Conservation (phyloP, 2,797 vertebrate species). For the Pristis pectinata region DNA sequence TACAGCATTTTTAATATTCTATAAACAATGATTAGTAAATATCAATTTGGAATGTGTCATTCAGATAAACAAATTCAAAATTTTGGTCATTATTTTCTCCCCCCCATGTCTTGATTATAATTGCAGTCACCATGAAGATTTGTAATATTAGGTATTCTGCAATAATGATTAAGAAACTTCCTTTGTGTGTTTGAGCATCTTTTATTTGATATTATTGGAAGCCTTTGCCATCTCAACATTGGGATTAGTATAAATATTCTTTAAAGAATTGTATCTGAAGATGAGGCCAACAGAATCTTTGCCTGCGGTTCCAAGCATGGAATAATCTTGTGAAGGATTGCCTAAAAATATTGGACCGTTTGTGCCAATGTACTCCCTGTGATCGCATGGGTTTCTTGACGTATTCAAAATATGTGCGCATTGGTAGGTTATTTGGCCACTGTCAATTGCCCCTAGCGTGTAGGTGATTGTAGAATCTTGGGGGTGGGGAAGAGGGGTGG, state of each 20-base stretch:
- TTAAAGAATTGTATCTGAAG: background rate
- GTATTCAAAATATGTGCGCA: too few species aligned
- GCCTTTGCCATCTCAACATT: background rate
- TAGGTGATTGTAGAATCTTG: too few species aligned
- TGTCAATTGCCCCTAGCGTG: too few species aligned
- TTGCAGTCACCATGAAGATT: background rate
- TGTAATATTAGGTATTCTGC: background rate
- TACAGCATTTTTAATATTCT: background rate
- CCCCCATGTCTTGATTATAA: background rate
- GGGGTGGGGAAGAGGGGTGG: too few species aligned
- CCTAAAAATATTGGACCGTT: too few species aligned
- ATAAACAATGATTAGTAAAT: background rate
- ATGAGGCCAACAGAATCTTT: background rate
- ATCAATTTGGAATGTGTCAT: background rate
- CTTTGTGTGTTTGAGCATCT: background rate
- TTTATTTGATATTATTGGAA: conserved; percentile 2
- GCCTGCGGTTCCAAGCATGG: background rate
- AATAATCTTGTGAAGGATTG: too few species aligned
- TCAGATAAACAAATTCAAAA: background rate
- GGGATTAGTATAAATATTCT: background rate
- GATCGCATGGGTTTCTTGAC: too few species aligned
- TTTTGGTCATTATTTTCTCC: background rate
- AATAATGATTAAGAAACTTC: background rate
- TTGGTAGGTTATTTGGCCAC: too few species aligned
- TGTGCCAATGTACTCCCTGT: too few species aligned